Base-by-base conservation (phyloP, 2,797 vertebrate species). In the Pipistrellus pygmaeus region DNA sequence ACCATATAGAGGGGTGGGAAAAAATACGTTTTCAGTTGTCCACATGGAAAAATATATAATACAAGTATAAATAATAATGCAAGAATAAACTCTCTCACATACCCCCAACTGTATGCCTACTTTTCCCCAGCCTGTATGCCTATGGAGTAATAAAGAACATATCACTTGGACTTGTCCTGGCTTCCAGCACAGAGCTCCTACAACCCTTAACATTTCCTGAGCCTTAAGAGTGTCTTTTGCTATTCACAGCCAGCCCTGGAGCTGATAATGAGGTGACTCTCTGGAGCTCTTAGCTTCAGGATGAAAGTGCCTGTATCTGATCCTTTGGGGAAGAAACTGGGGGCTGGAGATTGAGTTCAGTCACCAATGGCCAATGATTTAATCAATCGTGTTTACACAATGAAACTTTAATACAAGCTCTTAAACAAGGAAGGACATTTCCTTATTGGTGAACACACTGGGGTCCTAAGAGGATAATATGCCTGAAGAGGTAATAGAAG, bases 121-220 rank as follows among this genome's bases (percentile, higher is more conserved):
- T 25, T 77, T 77, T 77, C n/a, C 75, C 48, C n/a, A 53, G 20
- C 6, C 69, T 5, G 4, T 51, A 25, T 60, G 21, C 38, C 17
- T 85, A 30, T 51, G 85, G 15, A 38, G 11, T 44, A 85, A 85
- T 27, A 44, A 64, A 32, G 68, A 30, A 71, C 6, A 86, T 7
- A 27, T 14, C 66, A 82, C 35, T 81, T 71, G 32, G 46, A 32
- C 69, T 92, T 80, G n/a, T 11, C 3, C 85, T 77, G 11, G 18
- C 77, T 90, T 71, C 78, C 60, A 46, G 8, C 38, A 46, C 27
- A 80, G 38, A 95, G 21, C 18, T 84, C 18, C 60, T 90, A 75
- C 82, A 88, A 69, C 17, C 46, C 41, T 90, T 25, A 32, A 77
- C 73, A 86, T 85, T 90, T 88, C 53, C 71, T 68, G 64, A 41